Base-by-base conservation (phyloP, 2,113 vertebrate species). In the Cricetomys ansorgei region DNA sequence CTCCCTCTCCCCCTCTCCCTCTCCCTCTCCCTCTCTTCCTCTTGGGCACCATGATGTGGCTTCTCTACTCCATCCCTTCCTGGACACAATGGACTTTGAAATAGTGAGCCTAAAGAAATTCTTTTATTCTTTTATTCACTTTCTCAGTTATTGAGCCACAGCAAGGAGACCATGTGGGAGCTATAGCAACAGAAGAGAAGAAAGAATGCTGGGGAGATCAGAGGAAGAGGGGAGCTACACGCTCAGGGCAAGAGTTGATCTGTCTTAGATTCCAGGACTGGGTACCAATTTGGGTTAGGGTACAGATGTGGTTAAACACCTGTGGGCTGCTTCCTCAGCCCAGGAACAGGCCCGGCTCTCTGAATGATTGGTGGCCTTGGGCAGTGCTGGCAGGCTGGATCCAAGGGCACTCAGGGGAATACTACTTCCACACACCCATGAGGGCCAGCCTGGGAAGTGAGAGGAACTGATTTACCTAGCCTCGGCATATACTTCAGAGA, bases 351-450 rank as follows among this genome's bases (percentile, higher is more conserved):
- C 34, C 53, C 15, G 79, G 23, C 53, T 67, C 59, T 83, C 0
- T 5, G 12, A 45, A 76, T 23, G 25, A 29, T 59, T 64, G 40
- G 64, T 3, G 40, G 43, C 16, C 59, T 64, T 0, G 0, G 67
- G 59, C 31, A 31, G 13, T 1, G 2, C 0, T 12, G 29, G 59
- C 45, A 62, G 59, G 37, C 34, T 6, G 3, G 65, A 37, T 4
- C 81, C 27, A 3, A 5, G 13, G 45, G 1, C 16, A 31, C 50
- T 86, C 31, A 27, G 70, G 84, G 69, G 37, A n/a, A 55, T 7
- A 0, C 1, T 0, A 0, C 0, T 23, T 43, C 27, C 8, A 16
- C 1, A 8, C 48, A 12, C 1, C n/a, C 9, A 11, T 0, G 40
- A 10, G 23, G 37, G 37, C 45, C 53, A 29, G 37, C 23, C 43